These are phyloP conservation scores for Eustalomyia histrio DNA, from an alignment of 2,888 invertebrate species.

Conservation along the genomic window DNA sequence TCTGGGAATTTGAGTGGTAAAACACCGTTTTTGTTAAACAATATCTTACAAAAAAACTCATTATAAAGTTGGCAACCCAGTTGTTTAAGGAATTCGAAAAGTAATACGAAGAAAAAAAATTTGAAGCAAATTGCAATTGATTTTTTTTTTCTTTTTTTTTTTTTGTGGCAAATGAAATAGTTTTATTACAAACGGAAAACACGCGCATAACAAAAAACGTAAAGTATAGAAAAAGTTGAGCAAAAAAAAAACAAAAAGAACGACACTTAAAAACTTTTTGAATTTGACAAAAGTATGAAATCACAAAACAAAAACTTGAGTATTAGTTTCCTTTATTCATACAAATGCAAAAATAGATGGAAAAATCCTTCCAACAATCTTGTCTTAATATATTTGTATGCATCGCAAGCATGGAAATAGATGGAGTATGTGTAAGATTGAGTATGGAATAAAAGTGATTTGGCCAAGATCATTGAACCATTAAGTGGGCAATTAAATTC, in stretches of 20 bases:
- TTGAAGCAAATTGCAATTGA: conserved; percentile 57
- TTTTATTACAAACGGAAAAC: conserved; percentile 64
- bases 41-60: too few relatives aligned
- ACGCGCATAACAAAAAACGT: conserved; percentile 54
- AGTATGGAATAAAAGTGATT: conserved; percentile 53
- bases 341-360: conserved; percentile 1
- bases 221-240: conserved; percentile 56
- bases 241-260: conserved; percentile 31
- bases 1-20: too few relatives aligned
- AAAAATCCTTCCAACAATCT: conserved; percentile 22
- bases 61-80: conserved; percentile 39
- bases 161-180: conserved; percentile 57
- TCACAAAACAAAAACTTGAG: conserved; percentile 38
- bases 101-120: conserved; percentile 1
- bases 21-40: too few relatives aligned
- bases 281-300: conserved; percentile 48
- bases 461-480: conserved; percentile 75
- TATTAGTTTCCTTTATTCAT: conserved; percentile 46
- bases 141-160: conserved; percentile 34
- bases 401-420: conserved; percentile 16
- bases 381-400: conserved; percentile 41
- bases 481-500: conserved; percentile 79
- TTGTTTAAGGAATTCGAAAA: conserved; percentile 32
- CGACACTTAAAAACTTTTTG: conserved; percentile 61
- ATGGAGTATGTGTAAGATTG: conserved; percentile 48